Conservation (phyloP, 2,888 invertebrate genomes). For the Philhelius pedissequus region DNA sequence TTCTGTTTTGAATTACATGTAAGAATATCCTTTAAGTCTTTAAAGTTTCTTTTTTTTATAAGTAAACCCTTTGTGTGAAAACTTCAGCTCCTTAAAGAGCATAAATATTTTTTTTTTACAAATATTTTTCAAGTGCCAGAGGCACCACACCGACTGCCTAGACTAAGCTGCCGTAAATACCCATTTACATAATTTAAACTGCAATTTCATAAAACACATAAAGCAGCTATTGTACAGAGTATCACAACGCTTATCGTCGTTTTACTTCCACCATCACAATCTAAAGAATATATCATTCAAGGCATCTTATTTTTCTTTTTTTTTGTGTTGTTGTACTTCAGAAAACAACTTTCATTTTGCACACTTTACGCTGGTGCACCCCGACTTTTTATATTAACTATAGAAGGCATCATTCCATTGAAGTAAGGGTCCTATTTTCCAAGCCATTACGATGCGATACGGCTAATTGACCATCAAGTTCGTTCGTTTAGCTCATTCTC, state of each 20-base stretch:
- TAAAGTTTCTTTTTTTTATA: too few relatives aligned
- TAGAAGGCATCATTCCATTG: not conserved
- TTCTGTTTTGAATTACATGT: too few relatives aligned
- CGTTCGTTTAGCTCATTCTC: not conserved
- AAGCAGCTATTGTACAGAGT: conserved; percentile 53
- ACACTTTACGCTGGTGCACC: not conserved
- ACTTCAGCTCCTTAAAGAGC: not conserved
- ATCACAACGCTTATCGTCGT: not conserved
- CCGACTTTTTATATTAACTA: not conserved
- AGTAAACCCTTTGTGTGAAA: not conserved
- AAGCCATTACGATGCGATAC: not conserved
- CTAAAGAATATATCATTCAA: not conserved
- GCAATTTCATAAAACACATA: conserved; percentile 52
- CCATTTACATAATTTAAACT: conserved; percentile 60
- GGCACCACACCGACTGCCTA: not conserved
- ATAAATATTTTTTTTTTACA: too few relatives aligned
- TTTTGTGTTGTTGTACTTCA: not conserved
- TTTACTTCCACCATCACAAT: not conserved
- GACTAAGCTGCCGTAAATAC: conserved; percentile 47
- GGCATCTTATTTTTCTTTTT: not conserved
- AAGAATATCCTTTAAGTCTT: too few relatives aligned
- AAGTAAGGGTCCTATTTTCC: not conserved
- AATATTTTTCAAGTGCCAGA: conserved; percentile 27
- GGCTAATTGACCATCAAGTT: conserved; percentile 40
- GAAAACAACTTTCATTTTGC: conserved; percentile 22